A percentile compares a stretch with the other conserved stretches of the same genome.
These are phyloP conservation scores for Siphlonurus alternatus DNA, from an alignment of 2,888 invertebrate species.

Conservation along the genomic window DNA sequence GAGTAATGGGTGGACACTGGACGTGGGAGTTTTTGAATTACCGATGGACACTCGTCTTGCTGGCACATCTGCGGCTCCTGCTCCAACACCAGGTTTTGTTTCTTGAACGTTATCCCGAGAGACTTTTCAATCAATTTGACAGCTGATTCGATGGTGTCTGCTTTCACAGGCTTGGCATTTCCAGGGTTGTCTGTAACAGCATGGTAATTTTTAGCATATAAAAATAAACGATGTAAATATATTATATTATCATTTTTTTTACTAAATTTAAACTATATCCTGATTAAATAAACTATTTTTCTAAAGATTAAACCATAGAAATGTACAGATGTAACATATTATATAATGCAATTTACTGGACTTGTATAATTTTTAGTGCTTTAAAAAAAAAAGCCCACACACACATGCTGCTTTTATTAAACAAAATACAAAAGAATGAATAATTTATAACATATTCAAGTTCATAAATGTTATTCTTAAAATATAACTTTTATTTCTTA, in stretches of 20 bases:
- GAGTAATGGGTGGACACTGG: too few species aligned
- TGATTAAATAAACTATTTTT: too few species aligned
- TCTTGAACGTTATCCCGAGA: constrained; percentile 13
- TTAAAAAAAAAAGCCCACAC: too few species aligned
- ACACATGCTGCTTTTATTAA: too few species aligned
- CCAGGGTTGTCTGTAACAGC: constrained; percentile 9
- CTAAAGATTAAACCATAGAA: too few species aligned
- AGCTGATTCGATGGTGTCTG: constrained; percentile 16
- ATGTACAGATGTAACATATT: too few species aligned
- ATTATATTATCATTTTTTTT: too few species aligned
- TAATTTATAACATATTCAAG: background rate
- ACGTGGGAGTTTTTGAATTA: constrained; percentile 21
- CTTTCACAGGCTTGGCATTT: constrained; percentile 13
- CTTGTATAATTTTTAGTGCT: too few species aligned
- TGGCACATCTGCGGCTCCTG: constrained; percentile 21
- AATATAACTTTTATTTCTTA: background rate
- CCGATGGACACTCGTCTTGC: constrained; percentile 26
- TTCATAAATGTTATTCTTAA: background rate
- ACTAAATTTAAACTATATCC: too few species aligned
- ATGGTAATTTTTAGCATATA: background rate
- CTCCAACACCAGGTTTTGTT: constrained; percentile 20
- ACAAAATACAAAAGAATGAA: background rate
- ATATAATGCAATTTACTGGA: too few species aligned
- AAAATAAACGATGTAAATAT: background rate
- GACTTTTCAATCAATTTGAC: constrained; percentile 17